Percentiles rank a stretch among this genome's conserved stretches.
Conservation (phyloP, 2,797 vertebrate genomes). For the Hyperoplus lanceolatus region DNA sequence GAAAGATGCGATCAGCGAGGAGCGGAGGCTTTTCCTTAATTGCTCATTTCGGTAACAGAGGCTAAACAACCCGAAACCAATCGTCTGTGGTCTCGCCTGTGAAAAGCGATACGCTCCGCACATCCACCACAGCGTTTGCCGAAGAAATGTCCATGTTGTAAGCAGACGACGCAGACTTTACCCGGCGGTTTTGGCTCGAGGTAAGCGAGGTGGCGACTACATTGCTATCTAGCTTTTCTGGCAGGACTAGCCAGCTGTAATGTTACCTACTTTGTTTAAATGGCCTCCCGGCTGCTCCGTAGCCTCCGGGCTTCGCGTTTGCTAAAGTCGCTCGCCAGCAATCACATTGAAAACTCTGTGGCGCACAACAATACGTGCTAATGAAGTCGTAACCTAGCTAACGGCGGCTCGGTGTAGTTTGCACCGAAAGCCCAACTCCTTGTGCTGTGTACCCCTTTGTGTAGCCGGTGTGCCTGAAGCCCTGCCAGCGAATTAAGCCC, state of each 20-base stretch:
- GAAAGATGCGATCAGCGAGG: slow-evolving; percentile 90
- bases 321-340: slow-evolving; percentile 7
- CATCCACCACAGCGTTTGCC: slow-evolving; percentile 57
- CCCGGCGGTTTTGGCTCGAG: slow-evolving; percentile 87
- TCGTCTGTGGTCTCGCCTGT: slow-evolving; percentile 46
- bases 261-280: slow-evolving; percentile 82
- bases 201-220: slow-evolving; percentile 81
- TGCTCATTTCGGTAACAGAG: slow-evolving; percentile 83
- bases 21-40: slow-evolving; percentile 87
- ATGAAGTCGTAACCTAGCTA: slow-evolving; percentile 14
- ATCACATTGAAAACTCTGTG: not conserved
- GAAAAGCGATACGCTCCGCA: slow-evolving; percentile 40
- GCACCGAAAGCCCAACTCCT: slow-evolving; percentile 62
- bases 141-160: slow-evolving; percentile 81
- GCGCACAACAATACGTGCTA: not conserved
- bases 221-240: slow-evolving; percentile 65
- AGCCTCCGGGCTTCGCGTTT: slow-evolving; percentile 33
- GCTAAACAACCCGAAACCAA: slow-evolving; percentile 71
- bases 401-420: slow-evolving; percentile 54
- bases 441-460: slow-evolving; percentile 73
- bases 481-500: slow-evolving; percentile 28
- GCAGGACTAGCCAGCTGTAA: slow-evolving; percentile 77
- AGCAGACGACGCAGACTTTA: slow-evolving; percentile 78
- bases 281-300: slow-evolving; percentile 73
- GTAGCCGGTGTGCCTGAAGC: slow-evolving; percentile 55